Percentiles rank a stretch among this genome's conserved stretches.
These are phyloP conservation scores for Melipona quadrifasciata DNA, from an alignment of 1,140 invertebrate genomes.

Conservation along the genomic window DNA sequence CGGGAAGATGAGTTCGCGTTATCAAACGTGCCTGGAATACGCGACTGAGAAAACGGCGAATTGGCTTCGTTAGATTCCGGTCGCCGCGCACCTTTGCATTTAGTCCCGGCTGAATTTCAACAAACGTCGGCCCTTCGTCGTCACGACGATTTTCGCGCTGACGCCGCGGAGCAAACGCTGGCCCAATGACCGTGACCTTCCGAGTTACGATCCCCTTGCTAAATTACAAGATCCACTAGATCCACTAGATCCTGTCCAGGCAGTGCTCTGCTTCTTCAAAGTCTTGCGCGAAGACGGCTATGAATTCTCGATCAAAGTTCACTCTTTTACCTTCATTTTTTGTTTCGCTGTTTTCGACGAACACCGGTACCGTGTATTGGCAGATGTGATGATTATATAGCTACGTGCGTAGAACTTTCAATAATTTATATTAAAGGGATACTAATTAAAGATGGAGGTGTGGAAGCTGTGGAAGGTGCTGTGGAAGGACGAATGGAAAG, in stretches of 20 bases:
- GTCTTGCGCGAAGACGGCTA: background rate
- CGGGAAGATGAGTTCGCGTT: background rate
- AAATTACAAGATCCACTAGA: background rate
- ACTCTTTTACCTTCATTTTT: background rate
- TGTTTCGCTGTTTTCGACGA: background rate
- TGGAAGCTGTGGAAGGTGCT: too few relatives aligned
- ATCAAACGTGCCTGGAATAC: conserved; percentile 26
- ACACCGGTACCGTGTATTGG: too few relatives aligned
- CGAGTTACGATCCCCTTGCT: background rate
- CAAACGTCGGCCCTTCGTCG: background rate
- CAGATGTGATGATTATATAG: too few relatives aligned
- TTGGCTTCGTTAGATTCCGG: conserved; percentile 30
- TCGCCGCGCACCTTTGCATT: background rate
- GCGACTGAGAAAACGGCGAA: background rate
- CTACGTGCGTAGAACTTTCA: too few relatives aligned
- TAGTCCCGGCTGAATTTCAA: background rate
- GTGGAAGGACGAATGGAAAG: too few relatives aligned
- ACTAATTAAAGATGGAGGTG: too few relatives aligned
- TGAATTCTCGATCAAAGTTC: background rate
- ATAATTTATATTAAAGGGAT: too few relatives aligned
- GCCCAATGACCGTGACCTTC: background rate
- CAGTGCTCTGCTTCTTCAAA: background rate
- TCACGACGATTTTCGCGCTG: background rate
- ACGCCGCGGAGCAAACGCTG: background rate
- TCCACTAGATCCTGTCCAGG: background rate